A percentile compares a stretch with the other conserved stretches of the same genome.
Conservation (phyloP, 2,888 invertebrate genomes). For the Oscheius myriophilus region DNA sequence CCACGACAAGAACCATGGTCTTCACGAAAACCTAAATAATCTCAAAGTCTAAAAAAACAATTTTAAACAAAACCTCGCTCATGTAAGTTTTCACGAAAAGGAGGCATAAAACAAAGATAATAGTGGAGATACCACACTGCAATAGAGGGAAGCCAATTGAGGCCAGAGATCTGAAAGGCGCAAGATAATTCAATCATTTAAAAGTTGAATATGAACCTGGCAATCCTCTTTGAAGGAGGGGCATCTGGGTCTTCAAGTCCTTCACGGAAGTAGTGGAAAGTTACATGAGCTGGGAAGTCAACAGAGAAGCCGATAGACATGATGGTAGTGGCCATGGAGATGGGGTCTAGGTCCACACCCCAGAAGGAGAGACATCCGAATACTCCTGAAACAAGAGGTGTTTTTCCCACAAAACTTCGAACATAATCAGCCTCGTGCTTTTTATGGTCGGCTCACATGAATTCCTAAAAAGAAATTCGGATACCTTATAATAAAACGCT, state of each 20-base stretch:
- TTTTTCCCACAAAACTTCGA: no score
- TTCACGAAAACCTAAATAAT: constrained; percentile 63
- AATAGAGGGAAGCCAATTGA: constrained; percentile 66
- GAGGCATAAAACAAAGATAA: constrained; percentile 62
- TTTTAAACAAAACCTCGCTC: constrained; percentile 51
- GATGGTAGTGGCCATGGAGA: constrained; percentile 64
- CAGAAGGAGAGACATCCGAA: constrained; percentile 64
- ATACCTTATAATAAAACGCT: no score
- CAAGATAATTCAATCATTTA: not conserved
- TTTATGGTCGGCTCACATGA: no score
- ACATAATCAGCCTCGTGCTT: no score
- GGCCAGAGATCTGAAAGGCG: constrained; percentile 54
- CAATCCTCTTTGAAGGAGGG: constrained; percentile 48
- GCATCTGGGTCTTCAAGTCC: constrained; percentile 54
- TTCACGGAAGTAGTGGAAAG: constrained; percentile 66
- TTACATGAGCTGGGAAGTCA: constrained; percentile 67
- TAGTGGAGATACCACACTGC: constrained; percentile 65
- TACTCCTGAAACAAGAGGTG: constrained; percentile 42
- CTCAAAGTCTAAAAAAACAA: not conserved
- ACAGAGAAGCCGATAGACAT: constrained; percentile 67
- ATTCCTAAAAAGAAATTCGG: no score
- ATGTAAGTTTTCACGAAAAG: constrained; percentile 64
- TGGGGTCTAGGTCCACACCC: constrained; percentile 67
- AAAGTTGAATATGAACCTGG: constrained; percentile 36
- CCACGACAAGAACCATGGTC: constrained; percentile 67